Evolutionary conservation across 1,140 invertebrate genomes (phyloP), one percentile per base, ranked within the genome.

Genomic region (Pteromalus puparum): DNA sequence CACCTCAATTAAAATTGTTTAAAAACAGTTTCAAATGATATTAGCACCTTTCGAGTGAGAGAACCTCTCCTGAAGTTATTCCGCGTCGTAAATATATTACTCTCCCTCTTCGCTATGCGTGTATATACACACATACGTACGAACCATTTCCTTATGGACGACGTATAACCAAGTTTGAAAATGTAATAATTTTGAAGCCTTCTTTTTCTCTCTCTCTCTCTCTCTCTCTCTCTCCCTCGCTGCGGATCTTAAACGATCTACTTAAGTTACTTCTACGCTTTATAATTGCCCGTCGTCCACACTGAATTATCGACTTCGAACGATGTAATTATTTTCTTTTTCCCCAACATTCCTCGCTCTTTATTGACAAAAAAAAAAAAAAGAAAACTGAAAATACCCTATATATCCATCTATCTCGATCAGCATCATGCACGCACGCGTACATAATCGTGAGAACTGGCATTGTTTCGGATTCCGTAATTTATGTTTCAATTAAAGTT

Each of bases 1-100:
- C 26, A n/a, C 38, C 42, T 83, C n/a, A 75, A 76, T 82, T 82
- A 83, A 77, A 83, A 48, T 68, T 68, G 61, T n/a, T 67, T 48
- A 68, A 68, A 77, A 76, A 77, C 46, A 42, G 15, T 68, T 68
- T 42, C 9, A 70, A 83, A 70, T 34, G 74, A 48, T 46, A 68
- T 21, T 34, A 28, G 21, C 18, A 24, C 15, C 46, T 48, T 9
- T 61, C 6, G 46, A 48, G 21, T 4, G 18, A 61, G 53, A 61
- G 53, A 61, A 48, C 1, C 78, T 68, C 18, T 61, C 53, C 21
- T 61, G 28, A 74, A 73, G 48, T 82, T 74, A 38, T 48, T 61
- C 42, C 15, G 26, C 26, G 61, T 53, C 81, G 61, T 74, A 76
- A 82, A 82, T 76, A 76, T 75, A 82, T 34, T 76, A 15, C 30